Evolutionary conservation across 2,797 vertebrate genomes (phyloP), one percentile per base, ranked within the genome.

Genomic region (Notoglanidium macrostoma): DNA sequence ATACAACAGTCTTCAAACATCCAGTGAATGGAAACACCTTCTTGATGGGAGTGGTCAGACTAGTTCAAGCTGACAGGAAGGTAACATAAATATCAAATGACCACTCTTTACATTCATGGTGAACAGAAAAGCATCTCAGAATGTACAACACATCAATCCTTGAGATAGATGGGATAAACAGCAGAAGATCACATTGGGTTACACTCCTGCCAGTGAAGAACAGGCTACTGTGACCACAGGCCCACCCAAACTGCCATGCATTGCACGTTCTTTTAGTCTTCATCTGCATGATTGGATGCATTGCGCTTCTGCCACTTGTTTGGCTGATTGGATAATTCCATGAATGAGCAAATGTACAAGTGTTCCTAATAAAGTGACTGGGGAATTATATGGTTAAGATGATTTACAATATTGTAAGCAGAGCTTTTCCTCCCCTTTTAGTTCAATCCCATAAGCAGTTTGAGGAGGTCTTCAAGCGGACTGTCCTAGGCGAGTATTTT

Each of bases 391-490:
- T 54, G 15, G 14, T 11, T 29, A 54, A 9, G 19, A 77, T 54
- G 29, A 79, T 57, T 23, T 29, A 32, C n/a, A 76, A 54, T 76
- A 76, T 76, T 78, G 51, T 83, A 26, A 78, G 54, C 26, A 76
- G 49, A 76, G 0, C 9, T 55, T 23, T 49, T 70, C 59, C 44
- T 0, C 40, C 3, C 84, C 0, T 0, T 9, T 85, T 83, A 73
- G 97, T 93, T 3, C 91, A 93, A 35, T 94, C 93, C 68, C 86
- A 95, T 0, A 81, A 89, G 85, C 96, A 96, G 90, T 95, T 98
- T 72, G 91, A 97, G 70, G 94, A 96, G 54, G 96, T 98, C 89
- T 99, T 98, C 92, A 93, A 94, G 94, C 96, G 94, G 90, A 98
- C 97, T 0, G 93, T 96, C 0, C 91, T 99, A 80, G 97, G 97